Conservation (phyloP, 2,888 invertebrate species). For the Temnothorax unifasciatus region DNA sequence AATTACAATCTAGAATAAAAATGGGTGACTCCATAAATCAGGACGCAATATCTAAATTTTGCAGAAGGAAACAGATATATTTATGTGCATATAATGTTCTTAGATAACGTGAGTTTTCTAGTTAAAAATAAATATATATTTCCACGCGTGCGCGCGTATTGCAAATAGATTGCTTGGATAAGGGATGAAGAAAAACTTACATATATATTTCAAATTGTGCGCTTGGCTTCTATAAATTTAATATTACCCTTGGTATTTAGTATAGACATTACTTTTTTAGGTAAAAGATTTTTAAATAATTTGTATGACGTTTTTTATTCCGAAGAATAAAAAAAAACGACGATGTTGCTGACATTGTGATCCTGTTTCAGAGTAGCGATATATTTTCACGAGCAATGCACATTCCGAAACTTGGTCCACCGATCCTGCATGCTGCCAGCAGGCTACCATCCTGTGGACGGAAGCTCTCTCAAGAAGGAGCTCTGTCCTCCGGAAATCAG, state of each 20-base stretch:
- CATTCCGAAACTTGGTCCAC: no score
- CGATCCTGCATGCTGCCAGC: not conserved
- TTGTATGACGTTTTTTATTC: not conserved
- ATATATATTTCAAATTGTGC: conserved; percentile 13
- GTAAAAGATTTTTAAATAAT: conserved; percentile 1
- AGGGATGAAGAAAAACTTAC: conserved; percentile 5
- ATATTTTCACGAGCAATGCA: not conserved
- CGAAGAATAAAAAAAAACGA: not conserved
- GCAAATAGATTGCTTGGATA: conserved; percentile 8
- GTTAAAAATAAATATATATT: conserved; percentile 23
- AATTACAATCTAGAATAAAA: conserved; percentile 7
- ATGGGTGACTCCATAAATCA: not conserved
- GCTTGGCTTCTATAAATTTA: conserved; percentile 5
- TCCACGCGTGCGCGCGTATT: not conserved
- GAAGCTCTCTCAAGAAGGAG: conserved; percentile 40
- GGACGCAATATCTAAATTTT: not conserved
- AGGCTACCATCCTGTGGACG: not conserved
- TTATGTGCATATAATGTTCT: not conserved
- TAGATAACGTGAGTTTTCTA: conserved; percentile 2
- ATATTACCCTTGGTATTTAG: not conserved
- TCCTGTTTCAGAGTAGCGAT: not conserved
- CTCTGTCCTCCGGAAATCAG: conserved; percentile 61
- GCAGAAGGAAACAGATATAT: not conserved
- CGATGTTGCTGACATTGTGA: not conserved
- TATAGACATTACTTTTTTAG: not conserved